Percentiles rank a stretch among this genome's conserved stretches.
These are phyloP conservation scores for Paralvinella palmiformis DNA, from an alignment of 1,140 invertebrate genomes.

Conservation along the genomic window DNA sequence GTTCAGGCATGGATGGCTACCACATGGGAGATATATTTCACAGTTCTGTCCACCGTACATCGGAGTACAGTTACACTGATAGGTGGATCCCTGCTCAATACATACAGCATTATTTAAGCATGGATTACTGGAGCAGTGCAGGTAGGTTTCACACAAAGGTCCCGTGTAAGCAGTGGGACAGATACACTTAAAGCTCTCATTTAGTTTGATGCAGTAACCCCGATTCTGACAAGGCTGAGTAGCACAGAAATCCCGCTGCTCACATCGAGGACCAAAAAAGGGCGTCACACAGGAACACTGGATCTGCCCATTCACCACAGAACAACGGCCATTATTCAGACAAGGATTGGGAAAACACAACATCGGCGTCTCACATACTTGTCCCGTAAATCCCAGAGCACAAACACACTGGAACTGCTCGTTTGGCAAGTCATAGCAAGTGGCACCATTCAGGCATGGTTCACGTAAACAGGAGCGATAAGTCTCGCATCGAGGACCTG, in stretches of 20 bases:
- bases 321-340: slow-evolving; percentile 22
- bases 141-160: not conserved
- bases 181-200: slow-evolving; percentile 75
- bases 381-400: not conserved
- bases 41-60: slow-evolving; percentile 27
- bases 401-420: not conserved
- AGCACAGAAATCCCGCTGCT: slow-evolving; percentile 22
- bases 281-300: slow-evolving; percentile 34
- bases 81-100: slow-evolving; percentile 11
- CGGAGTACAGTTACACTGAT: slow-evolving; percentile 27
- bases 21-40: slow-evolving; percentile 22
- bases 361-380: slow-evolving; percentile 11
- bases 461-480: slow-evolving; percentile 20
- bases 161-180: slow-evolving; percentile 82
- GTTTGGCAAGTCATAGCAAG: slow-evolving; percentile 11
- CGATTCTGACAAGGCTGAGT: slow-evolving; percentile 14
- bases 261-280: slow-evolving; percentile 41
- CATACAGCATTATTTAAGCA: slow-evolving; percentile 17
- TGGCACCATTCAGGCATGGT: slow-evolving; percentile 29
- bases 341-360: slow-evolving; percentile 30
- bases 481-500: slow-evolving; percentile 27
- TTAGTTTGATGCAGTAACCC: slow-evolving; percentile 35
- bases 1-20: slow-evolving; percentile 23
- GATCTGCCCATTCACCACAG: no score
- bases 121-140: slow-evolving; percentile 1